Evolutionary conservation across 2,888 invertebrate species (phyloP).

Genomic region (Ellobium chinense): DNA sequence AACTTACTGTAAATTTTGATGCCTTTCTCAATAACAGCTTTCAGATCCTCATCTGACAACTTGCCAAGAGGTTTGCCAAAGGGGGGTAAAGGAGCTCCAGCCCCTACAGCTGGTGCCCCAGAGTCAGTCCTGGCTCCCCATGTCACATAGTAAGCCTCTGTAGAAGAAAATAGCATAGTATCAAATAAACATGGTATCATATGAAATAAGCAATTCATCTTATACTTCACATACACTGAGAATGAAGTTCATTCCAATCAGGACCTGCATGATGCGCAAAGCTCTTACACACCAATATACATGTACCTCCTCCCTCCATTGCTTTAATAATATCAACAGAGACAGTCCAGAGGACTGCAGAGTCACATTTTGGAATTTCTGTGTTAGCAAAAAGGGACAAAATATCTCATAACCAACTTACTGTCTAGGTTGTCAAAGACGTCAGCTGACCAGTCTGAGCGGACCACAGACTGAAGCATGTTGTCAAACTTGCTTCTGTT

Average conservation of each 20-base stretch:
- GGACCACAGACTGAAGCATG: constrained; percentile 82
- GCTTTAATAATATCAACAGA: no score
- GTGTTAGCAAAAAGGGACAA: no score
- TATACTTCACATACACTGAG: no score
- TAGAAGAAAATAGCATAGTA: no score
- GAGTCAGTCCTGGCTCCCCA: constrained; percentile 76
- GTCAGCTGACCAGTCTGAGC: constrained; percentile 79
- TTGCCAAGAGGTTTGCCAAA: constrained; percentile 79
- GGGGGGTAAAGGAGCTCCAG: constrained; percentile 78
- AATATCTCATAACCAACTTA: constrained; percentile 53
- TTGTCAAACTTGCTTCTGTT: constrained; percentile 85
- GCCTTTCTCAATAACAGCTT: constrained; percentile 79
- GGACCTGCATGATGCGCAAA: no score
- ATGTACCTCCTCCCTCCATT: no score
- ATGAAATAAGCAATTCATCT: no score
- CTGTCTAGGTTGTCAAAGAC: constrained; percentile 74
- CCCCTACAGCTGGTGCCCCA: constrained; percentile 72
- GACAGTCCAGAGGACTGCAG: no score
- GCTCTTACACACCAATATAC: no score
- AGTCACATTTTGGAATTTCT: no score
- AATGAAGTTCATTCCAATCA: no score
- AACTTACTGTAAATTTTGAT: constrained; percentile 77
- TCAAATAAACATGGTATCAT: no score
- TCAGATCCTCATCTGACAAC: constrained; percentile 81
- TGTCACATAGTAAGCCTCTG: constrained; percentile 77